Evolutionary conservation across 2,888 invertebrate genomes (phyloP), one percentile per base, ranked within the genome.

Genomic region (Sinotaia quadrata): DNA sequence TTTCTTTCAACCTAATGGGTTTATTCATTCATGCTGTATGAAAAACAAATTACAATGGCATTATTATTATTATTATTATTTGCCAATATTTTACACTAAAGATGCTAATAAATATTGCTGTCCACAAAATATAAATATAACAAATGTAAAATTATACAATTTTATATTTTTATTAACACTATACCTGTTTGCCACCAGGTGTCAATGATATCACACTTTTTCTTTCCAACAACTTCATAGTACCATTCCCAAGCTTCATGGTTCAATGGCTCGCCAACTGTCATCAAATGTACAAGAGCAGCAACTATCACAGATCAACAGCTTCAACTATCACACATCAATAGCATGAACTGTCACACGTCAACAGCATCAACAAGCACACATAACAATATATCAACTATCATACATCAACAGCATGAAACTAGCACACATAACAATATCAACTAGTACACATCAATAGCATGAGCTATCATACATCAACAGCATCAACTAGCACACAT

Each of bases 191-290:
- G 90, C 90, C 90, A 90, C 90, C 90, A 90, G 3, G 90, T 90
- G 80, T 90, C 90, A 3, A 89, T 85, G 29, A 90, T 78, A 63
- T 87, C 85, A 79, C 96, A 96, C 75, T 92, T 92, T 57, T 92
- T 92, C 72, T 92, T 91, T 4, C 97, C 97, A 33, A 97, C 92
- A 36, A 93, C 85, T 78, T 93, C 91, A 71, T 89, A 72, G 77
- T 87, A 90, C 90, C 90, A 90, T 52, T 89, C 83, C 89, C 89
- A 90, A 0, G 90, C 90, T 75, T 90, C 90, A 41, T 82, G 80
- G 80, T 90, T 90, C 66, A 90, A 83, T 8, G 90, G 90, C 74
- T 90, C 90, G 3, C 90, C 90, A 62, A 90, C 90, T 83, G 74
- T 24, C 73, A 67, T 61, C 44, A 65, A 24, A 51, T 29, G n/a